Conservation (phyloP, 2,888 invertebrate genomes). For the Aricia artaxerxes region DNA sequence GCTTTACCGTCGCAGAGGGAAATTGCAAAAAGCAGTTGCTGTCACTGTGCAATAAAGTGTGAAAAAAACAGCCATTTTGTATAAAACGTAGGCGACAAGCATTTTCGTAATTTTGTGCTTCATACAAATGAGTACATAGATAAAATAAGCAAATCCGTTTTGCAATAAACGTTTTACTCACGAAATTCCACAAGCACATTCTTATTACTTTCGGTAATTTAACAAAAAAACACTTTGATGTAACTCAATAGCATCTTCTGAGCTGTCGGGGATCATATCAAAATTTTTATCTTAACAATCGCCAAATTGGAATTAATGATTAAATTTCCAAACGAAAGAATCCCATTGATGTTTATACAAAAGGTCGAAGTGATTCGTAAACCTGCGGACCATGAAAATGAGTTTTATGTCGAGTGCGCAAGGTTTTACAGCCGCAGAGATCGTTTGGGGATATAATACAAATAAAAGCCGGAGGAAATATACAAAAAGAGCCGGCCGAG, state of each 20-base stretch:
- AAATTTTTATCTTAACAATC: slow-evolving; percentile 19
- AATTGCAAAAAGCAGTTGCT: slow-evolving; percentile 1
- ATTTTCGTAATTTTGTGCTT: not conserved
- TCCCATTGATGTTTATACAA: slow-evolving; percentile 51
- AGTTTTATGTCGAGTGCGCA: slow-evolving; percentile 27
- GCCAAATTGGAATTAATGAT: slow-evolving; percentile 49
- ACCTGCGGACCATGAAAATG: slow-evolving; percentile 21
- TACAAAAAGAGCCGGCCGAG: slow-evolving; percentile 60
- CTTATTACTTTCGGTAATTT: not conserved
- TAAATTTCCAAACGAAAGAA: slow-evolving; percentile 61
- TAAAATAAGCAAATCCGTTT: not conserved
- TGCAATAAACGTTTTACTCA: not conserved
- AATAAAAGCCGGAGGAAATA: slow-evolving; percentile 49
- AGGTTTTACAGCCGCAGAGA: slow-evolving; percentile 20
- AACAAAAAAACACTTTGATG: not conserved
- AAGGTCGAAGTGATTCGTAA: slow-evolving; percentile 39
- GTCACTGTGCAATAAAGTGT: slow-evolving; percentile 11
- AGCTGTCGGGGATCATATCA: not conserved
- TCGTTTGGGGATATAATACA: slow-evolving; percentile 41
- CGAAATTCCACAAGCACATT: not conserved
- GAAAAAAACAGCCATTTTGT: not conserved
- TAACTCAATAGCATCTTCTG: not conserved
- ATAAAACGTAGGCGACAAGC: not conserved
- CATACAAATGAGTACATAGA: no score
- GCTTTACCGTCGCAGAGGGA: slow-evolving; percentile 2